Base-by-base conservation (phyloP, 2,797 vertebrate species). In the Pangasius djambal region DNA sequence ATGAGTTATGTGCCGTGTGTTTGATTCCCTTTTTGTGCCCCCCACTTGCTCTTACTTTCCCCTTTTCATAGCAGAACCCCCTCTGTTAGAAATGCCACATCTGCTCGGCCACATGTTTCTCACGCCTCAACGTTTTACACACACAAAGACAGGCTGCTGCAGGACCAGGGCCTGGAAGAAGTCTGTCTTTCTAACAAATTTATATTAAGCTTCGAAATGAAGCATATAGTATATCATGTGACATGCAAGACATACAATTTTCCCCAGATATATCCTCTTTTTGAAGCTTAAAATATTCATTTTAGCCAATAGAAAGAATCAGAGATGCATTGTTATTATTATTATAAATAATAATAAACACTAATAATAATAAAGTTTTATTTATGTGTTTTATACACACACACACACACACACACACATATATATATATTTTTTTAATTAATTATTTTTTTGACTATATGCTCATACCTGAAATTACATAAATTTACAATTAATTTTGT, bases 31-130 rank as follows among this genome's bases (percentile, higher is more conserved):
- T 44, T 22, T 61, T 22, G 15, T 84, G 20, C 83, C 72, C 9
- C 48, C 28, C 34, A 61, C 81, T 31, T 6, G 28, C 55, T 79
- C 86, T 72, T 0, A 18, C 59, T 78, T 84, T 57, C 31, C 61
- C 79, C 52, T 63, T n/a, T 34, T 69, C 63, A 69, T n/a, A 74
- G 82, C 52, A 87, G 28, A 89, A 48, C 74, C 79, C 82, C 78
- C 85, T 67, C 83, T 86, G 70, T 87, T 90, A 72, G 59, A 88
- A 69, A 88, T 88, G 87, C 48, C 67, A 90, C 89, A 92, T 92
- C 87, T 92, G 89, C 61, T 87, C 8, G 31, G 55, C 63, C 88
- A 90, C 57, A 90, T 92, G 88, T 89, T 86, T 90, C 74, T 90
- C 59, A 75, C 44, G 85, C 10, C 18, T 40, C 22, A 0, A 25